phyloP scores from a whole-genome alignment of 2,888 invertebrate genomes.

The Drosophila affinis region DNA sequence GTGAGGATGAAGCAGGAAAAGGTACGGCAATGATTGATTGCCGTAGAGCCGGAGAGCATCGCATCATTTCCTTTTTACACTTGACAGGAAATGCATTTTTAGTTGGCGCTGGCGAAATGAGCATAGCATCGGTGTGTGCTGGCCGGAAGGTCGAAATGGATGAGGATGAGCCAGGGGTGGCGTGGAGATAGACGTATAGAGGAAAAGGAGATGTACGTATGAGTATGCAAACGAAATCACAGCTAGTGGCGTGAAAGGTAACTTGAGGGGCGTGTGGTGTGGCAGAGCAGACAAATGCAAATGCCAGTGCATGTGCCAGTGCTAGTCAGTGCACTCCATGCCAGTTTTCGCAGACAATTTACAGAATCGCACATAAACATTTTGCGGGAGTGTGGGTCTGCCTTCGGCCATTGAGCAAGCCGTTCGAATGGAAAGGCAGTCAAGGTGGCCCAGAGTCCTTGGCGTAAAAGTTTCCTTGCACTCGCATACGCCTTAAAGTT shows the following conservation, averaged over 20 bases:
- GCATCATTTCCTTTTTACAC: constrained; percentile 78
- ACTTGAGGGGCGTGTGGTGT: constrained; percentile 9
- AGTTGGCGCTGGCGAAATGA: constrained; percentile 71
- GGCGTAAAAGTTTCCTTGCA: constrained; percentile 6
- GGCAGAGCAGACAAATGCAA: constrained; percentile 32
- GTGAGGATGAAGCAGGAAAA: constrained; percentile 5
- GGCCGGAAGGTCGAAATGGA: constrained; percentile 9
- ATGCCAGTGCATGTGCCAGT: constrained; percentile 2
- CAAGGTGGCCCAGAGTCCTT: constrained; percentile 30
- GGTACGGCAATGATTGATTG: constrained; percentile 80
- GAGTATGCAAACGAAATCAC: constrained; percentile 50
- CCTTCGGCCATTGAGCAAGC: constrained; percentile 47
- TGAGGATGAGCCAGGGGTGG: neutral
- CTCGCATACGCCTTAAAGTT: constrained; percentile 30
- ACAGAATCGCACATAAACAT: constrained; percentile 49
- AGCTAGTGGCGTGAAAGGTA: constrained; percentile 46
- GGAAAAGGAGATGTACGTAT: constrained; percentile 35
- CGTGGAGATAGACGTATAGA: neutral
- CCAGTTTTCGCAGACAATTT: constrained; percentile 65
- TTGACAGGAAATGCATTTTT: constrained; percentile 79
- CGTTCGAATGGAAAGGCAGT: constrained; percentile 62
- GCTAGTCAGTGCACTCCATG: constrained; percentile 36
- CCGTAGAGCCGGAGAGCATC: constrained; percentile 74
- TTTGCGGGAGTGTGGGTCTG: constrained; percentile 16
- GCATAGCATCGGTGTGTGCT: constrained; percentile 55